A percentile compares a stretch with the other conserved stretches of the same genome.
Evolutionary conservation across 2,888 invertebrate species (phyloP).

Genomic region (Cinara cedri): DNA sequence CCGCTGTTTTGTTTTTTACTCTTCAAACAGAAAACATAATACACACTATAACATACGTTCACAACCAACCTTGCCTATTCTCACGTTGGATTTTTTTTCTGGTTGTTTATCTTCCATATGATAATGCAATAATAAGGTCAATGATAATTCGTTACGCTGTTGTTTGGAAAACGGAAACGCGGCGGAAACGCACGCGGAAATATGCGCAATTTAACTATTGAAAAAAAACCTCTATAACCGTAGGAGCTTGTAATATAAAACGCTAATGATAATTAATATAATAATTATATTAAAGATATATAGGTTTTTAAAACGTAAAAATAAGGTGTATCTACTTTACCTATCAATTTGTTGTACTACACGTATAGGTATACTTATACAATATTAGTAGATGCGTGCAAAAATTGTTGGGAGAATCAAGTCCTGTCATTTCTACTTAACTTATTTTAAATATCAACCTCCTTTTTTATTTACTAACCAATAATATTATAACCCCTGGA

Average conservation of each 20-base stretch:
- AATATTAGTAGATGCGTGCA: too few species aligned
- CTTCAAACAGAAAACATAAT: conserved; percentile 36
- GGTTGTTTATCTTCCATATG: conserved; percentile 23
- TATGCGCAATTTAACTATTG: neutral
- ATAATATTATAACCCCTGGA: too few species aligned
- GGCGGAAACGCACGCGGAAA: neutral
- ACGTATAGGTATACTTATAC: too few species aligned
- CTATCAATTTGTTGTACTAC: too few species aligned
- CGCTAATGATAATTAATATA: neutral
- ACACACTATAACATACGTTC: too few species aligned
- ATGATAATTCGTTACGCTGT: conserved; percentile 36
- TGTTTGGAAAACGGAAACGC: conserved; percentile 27
- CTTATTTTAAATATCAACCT: too few species aligned
- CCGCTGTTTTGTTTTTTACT: conserved; percentile 47
- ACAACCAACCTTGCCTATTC: conserved; percentile 48
- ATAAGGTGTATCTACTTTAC: too few species aligned
- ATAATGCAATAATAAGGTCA: conserved; percentile 17
- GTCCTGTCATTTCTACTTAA: too few species aligned
- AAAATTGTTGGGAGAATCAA: too few species aligned
- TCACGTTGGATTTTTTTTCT: conserved; percentile 18
- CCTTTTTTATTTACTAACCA: too few species aligned
- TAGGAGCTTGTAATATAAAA: neutral
- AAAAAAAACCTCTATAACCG: neutral
- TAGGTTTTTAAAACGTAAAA: too few species aligned
- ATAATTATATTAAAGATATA: too few species aligned